phyloP scores from a whole-genome alignment of 2,113 vertebrate species.

The Urocolius indicus region DNA sequence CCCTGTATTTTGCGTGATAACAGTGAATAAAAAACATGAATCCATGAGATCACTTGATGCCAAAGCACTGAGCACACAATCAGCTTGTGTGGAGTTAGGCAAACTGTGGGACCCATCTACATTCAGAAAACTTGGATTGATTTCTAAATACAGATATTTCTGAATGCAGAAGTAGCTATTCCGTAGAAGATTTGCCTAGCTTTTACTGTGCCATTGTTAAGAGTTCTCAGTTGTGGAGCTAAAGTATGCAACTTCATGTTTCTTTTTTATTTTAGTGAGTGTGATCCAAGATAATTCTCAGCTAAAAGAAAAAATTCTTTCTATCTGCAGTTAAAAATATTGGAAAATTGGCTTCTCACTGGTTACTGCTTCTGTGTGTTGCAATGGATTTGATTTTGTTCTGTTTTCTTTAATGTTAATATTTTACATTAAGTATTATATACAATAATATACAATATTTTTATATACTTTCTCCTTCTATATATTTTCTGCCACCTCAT shows the following conservation, averaged over 20 bases:
- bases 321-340: background rate
- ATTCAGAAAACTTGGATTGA: background rate
- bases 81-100: background rate
- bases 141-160: background rate
- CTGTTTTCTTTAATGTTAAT: background rate
- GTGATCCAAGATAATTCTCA: background rate
- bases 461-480: background rate
- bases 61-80: rapidly evolving
- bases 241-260: background rate
- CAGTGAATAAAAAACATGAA: rapidly evolving
- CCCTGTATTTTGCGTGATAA: background rate
- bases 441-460: too few relatives aligned
- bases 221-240: background rate
- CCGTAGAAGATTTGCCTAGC: background rate
- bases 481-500: background rate
- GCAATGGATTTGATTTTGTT: background rate
- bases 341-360: background rate
- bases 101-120: background rate
- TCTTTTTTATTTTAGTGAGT: background rate
- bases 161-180: background rate
- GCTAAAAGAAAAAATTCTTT: background rate
- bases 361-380: background rate
- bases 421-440: too few relatives aligned
- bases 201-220: background rate
- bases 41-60: background rate